A percentile compares a stretch with the other conserved stretches of the same genome.
phyloP scores from a whole-genome alignment of 1,140 invertebrate species.

The Lasaia peninsularis region DNA sequence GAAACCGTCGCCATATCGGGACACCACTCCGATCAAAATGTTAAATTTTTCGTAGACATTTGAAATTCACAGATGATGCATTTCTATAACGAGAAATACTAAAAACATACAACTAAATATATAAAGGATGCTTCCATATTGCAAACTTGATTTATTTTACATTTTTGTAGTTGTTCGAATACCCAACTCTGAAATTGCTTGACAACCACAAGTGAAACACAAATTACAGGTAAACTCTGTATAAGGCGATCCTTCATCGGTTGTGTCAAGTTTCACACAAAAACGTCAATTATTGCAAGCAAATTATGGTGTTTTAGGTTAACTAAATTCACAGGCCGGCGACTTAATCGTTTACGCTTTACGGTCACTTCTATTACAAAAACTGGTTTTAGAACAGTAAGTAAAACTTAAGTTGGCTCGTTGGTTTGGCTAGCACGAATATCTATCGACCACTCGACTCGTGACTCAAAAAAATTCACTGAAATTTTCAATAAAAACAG shows the following conservation, averaged over 20 bases:
- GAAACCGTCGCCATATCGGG: too few relatives aligned
- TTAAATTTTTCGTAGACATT: too few relatives aligned
- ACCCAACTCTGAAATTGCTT: neutral
- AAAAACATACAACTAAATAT: too few relatives aligned
- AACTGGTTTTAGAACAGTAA: neutral
- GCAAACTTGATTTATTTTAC: too few relatives aligned
- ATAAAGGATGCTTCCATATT: too few relatives aligned
- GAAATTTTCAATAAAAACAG: too few relatives aligned
- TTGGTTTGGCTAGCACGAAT: too few relatives aligned
- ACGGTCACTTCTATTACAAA: neutral
- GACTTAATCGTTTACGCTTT: neutral
- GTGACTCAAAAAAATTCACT: too few relatives aligned
- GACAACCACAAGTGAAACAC: neutral
- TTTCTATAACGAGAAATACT: too few relatives aligned
- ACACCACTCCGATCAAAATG: too few relatives aligned
- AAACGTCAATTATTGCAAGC: constrained; percentile 2
- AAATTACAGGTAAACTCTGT: neutral
- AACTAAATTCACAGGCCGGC: neutral
- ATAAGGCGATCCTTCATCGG: neutral
- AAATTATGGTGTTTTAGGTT: constrained; percentile 11
- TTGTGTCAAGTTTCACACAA: neutral
- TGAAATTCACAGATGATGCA: too few relatives aligned
- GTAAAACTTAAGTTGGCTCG: neutral
- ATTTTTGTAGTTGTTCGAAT: neutral
- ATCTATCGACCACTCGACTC: too few relatives aligned